Conservation (phyloP, 2,888 invertebrate genomes). For the Agonopterix heracliana region DNA sequence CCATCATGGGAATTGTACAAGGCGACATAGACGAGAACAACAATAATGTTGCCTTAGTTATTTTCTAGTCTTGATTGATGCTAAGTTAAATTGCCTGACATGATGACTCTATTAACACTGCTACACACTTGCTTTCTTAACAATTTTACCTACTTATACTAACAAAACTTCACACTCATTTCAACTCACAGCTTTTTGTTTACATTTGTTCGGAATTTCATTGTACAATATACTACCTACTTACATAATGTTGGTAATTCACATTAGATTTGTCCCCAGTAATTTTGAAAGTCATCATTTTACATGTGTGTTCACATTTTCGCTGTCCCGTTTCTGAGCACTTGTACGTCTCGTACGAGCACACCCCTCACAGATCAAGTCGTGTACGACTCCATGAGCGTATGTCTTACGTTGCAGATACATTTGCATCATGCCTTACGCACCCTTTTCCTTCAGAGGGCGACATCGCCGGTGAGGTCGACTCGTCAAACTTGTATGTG, state of each 20-base stretch:
- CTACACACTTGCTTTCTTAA: no score
- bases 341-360: no score
- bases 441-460: slow-evolving; percentile 94
- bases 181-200: slow-evolving; percentile 8
- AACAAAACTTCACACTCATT: background rate
- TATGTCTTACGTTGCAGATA: slow-evolving; percentile 87
- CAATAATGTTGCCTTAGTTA: background rate
- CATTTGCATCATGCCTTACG: slow-evolving; percentile 97
- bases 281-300: no score
- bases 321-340: no score
- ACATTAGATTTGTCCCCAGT: no score
- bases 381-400: slow-evolving; percentile 58
- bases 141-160: background rate
- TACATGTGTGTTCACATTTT: no score
- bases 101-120: no score
- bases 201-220: slow-evolving; percentile 13
- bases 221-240: background rate
- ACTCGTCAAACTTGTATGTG: slow-evolving; percentile 91
- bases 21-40: background rate
- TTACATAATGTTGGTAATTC: no score
- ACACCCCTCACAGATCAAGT: no score
- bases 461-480: slow-evolving; percentile 81
- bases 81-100: no score
- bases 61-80: background rate
- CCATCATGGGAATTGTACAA: no score